Evolutionary conservation across 2,113 vertebrate species (phyloP).

Genomic region (Phrynosoma platyrhinos): DNA sequence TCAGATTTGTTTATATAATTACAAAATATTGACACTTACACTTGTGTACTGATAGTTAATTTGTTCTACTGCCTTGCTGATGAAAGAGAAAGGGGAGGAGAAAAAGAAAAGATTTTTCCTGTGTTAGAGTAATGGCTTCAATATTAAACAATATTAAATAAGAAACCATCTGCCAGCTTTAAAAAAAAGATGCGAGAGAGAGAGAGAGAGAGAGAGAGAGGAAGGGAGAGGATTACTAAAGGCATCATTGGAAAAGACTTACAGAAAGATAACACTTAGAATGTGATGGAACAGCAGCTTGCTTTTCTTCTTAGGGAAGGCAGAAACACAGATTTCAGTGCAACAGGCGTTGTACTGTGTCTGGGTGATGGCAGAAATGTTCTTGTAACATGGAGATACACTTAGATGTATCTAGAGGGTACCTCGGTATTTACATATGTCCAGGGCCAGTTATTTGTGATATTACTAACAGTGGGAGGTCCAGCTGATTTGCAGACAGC

Average conservation of each 20-base stretch:
- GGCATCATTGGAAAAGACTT: neutral
- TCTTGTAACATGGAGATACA: neutral
- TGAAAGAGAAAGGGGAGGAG: neutral
- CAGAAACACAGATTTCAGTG: neutral
- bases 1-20: neutral
- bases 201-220: neutral
- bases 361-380: neutral
- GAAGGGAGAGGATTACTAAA: neutral
- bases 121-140: slow-evolving; percentile 9
- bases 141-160: slow-evolving; percentile 20
- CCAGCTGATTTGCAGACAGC: neutral
- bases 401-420: too few species aligned
- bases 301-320: neutral
- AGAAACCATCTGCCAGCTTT: slow-evolving; percentile 1
- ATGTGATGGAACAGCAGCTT: rapidly evolving
- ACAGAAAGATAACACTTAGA: neutral
- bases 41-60: slow-evolving; percentile 4
- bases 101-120: neutral
- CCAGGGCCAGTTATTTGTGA: neutral
- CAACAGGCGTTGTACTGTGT: rapidly evolving
- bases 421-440: neutral
- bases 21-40: slow-evolving; percentile 28
- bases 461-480: neutral
- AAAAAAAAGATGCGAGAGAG: neutral
- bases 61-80: neutral